Percentiles rank a stretch among this genome's conserved stretches.
phyloP scores from a whole-genome alignment of 2,113 vertebrate species.

The Neotragus pygmaeus region DNA sequence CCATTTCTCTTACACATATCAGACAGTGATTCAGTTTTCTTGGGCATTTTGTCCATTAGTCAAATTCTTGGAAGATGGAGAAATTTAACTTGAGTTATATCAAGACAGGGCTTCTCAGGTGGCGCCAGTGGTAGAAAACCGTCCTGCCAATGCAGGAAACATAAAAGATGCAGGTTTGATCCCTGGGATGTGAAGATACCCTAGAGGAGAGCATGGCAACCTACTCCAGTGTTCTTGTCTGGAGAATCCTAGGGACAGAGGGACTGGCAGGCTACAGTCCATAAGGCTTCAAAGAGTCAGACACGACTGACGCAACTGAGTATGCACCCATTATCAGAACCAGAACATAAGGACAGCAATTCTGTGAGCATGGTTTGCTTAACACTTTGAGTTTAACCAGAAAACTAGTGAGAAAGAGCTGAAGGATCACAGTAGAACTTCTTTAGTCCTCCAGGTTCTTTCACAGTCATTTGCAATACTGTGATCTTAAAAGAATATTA shows the following conservation, averaged over 20 bases:
- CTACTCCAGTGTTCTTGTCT: neutral
- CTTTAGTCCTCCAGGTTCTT: neutral
- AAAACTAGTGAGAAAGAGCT: neutral
- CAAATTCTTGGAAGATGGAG: neutral
- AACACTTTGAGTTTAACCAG: neutral
- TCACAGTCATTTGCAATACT: neutral
- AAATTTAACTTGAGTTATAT: neutral
- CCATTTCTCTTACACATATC: neutral
- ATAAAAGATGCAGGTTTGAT: neutral
- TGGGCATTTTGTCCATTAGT: neutral
- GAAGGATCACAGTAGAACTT: neutral
- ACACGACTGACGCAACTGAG: rapidly evolving
- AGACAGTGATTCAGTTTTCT: neutral
- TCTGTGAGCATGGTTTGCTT: neutral
- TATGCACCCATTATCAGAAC: neutral
- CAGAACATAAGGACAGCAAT: neutral
- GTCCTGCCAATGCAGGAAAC: neutral
- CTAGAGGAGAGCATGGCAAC: neutral
- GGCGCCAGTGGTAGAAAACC: neutral
- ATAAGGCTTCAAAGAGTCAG: neutral
- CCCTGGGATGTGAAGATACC: neutral
- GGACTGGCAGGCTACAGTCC: neutral
- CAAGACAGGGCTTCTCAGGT: neutral
- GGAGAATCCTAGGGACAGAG: neutral
- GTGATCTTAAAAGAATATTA: neutral